These are phyloP conservation scores for Sebastes hopkinsi DNA, from an alignment of 2,797 vertebrate species.

Conservation along the genomic window DNA sequence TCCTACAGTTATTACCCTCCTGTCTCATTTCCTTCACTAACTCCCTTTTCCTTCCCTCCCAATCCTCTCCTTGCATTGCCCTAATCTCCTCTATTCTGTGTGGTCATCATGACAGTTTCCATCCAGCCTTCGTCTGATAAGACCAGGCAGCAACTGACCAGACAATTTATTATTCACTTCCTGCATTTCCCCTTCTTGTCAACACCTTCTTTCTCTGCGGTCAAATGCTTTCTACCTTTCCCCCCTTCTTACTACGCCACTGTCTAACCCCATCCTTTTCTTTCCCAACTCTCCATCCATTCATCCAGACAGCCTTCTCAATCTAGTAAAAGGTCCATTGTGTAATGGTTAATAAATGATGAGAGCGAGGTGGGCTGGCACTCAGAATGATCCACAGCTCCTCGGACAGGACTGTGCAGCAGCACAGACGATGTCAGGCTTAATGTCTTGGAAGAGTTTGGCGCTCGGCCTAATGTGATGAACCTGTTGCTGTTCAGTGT, in stretches of 20 bases:
- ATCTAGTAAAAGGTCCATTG: slow-evolving; percentile 62
- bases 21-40: slow-evolving; percentile 15
- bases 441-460: slow-evolving; percentile 52
- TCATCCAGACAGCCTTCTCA: slow-evolving; percentile 27
- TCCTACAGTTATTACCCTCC: slow-evolving; percentile 19
- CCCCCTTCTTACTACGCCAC: not conserved
- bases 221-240: slow-evolving; percentile 39
- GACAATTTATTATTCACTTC: slow-evolving; percentile 67
- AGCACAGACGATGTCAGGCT: slow-evolving; percentile 35
- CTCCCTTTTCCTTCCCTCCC: not conserved
- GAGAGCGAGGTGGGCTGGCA: slow-evolving; percentile 38
- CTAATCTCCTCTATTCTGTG: slow-evolving; percentile 21
- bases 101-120: slow-evolving; percentile 56
- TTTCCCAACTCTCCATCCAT: slow-evolving; percentile 18
- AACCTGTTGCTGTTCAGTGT: slow-evolving; percentile 57
- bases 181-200: slow-evolving; percentile 57
- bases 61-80: slow-evolving; percentile 3
- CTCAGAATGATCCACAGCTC: slow-evolving; percentile 41
- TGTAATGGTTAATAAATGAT: slow-evolving; percentile 71
- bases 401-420: slow-evolving; percentile 34
- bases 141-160: slow-evolving; percentile 51
- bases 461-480: slow-evolving; percentile 49
- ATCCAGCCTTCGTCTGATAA: slow-evolving; percentile 52
- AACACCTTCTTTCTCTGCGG: slow-evolving; percentile 43
- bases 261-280: slow-evolving; percentile 20